Evolutionary conservation across 2,797 vertebrate species (phyloP).

Genomic region (Anguilla anguilla): DNA sequence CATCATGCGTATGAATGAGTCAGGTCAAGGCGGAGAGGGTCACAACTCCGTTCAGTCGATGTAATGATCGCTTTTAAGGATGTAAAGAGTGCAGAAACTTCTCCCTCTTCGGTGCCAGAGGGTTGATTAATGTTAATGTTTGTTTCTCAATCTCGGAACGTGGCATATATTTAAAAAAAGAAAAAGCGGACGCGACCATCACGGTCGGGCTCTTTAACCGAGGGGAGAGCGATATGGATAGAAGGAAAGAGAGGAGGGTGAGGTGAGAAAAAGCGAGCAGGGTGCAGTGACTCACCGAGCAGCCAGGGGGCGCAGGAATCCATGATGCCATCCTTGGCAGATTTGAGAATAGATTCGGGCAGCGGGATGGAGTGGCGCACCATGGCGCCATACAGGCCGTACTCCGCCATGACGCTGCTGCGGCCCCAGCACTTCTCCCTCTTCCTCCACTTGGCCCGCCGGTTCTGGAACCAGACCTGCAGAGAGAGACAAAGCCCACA

Average conservation of each 20-base stretch:
- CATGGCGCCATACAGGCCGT: constrained; percentile 96
- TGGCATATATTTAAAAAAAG: background rate
- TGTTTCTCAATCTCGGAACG: background rate
- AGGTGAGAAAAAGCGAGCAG: constrained; percentile 3
- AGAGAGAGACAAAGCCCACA: background rate
- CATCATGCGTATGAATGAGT: background rate
- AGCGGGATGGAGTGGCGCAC: constrained; percentile 97
- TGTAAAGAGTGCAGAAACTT: background rate
- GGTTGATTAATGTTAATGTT: background rate
- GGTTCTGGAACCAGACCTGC: constrained; percentile 99
- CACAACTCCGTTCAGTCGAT: background rate
- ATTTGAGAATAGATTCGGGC: constrained; percentile 98
- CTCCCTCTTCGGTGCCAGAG: background rate
- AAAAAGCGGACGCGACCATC: background rate
- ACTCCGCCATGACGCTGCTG: constrained; percentile 98
- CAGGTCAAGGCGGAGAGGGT: background rate
- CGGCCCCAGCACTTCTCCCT: constrained; percentile 98
- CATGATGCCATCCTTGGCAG: constrained; percentile 98
- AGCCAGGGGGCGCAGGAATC: constrained; percentile 98
- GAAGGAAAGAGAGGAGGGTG: background rate
- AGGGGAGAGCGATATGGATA: background rate
- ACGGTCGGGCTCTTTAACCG: background rate
- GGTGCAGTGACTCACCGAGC: constrained; percentile 80
- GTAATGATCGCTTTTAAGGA: background rate
- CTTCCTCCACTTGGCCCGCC: constrained; percentile 97